Evolutionary conservation across 2,113 vertebrate genomes (phyloP).

Genomic region (Cheilinus undulatus): DNA sequence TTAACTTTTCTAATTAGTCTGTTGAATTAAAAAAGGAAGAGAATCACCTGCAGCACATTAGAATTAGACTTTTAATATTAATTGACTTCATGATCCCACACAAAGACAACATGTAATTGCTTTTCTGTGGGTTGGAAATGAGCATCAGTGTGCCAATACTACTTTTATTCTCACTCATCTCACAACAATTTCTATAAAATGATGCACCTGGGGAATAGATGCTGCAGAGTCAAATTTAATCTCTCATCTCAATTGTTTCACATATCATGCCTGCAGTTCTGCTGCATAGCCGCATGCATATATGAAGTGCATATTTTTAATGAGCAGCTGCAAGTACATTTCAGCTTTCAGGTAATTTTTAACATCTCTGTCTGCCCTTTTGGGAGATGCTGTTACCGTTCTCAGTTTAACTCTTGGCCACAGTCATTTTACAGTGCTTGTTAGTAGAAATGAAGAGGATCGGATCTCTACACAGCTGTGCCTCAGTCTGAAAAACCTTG

Average conservation of each 20-base stretch:
- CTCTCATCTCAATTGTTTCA: conserved; percentile 36
- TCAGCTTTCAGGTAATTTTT: conserved; percentile 6
- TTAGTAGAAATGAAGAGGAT: conserved; percentile 5
- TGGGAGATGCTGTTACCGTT: not conserved
- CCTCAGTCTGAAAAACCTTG: not conserved
- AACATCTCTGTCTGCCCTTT: conserved; percentile 7
- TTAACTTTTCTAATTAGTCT: conserved; percentile 69
- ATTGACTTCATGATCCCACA: conserved; percentile 26
- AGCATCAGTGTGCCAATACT: conserved; percentile 14
- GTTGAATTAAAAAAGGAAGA: conserved; percentile 42
- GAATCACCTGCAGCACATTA: conserved; percentile 59
- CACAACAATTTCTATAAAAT: conserved; percentile 21
- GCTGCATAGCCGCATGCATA: no score
- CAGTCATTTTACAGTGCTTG: not conserved
- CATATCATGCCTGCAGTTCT: conserved; percentile 1
- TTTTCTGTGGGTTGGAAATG: conserved; percentile 37
- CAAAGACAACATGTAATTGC: conserved; percentile 50
- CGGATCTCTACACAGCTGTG: not conserved
- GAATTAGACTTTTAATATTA: conserved; percentile 48
- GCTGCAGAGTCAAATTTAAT: conserved; percentile 10
- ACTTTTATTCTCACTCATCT: conserved; percentile 32
- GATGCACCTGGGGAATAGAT: conserved; percentile 8
- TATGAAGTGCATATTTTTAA: conserved; percentile 31
- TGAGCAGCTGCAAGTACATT: conserved; percentile 39
- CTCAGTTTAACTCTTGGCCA: conserved; percentile 1